These are phyloP conservation scores for Leptopilina drosophilae DNA, from an alignment of 2,888 invertebrate genomes.

Conservation along the genomic window DNA sequence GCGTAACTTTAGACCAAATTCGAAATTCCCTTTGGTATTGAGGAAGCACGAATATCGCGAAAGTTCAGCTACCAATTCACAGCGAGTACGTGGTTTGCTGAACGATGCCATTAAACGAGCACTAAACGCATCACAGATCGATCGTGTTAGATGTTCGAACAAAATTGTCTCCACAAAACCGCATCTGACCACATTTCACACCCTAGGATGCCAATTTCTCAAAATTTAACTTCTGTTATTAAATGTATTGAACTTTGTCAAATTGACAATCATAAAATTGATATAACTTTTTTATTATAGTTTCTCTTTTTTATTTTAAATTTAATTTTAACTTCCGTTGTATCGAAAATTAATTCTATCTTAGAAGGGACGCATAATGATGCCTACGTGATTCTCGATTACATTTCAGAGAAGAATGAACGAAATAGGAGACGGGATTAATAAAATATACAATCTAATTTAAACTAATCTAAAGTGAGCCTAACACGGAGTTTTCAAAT, in stretches of 20 bases:
- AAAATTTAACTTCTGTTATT: not conserved
- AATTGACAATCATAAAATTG: too few species aligned
- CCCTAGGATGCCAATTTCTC: not conserved
- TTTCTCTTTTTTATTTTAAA: too few species aligned
- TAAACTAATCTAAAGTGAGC: too few species aligned
- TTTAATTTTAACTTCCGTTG: too few species aligned
- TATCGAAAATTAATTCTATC: too few species aligned
- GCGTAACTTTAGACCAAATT: slow-evolving; percentile 32
- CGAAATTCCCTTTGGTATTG: slow-evolving; percentile 39
- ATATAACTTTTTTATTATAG: too few species aligned
- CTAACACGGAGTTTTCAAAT: too few species aligned
- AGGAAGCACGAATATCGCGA: slow-evolving; percentile 26
- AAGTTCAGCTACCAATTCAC: slow-evolving; percentile 40
- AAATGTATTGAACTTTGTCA: not conserved
- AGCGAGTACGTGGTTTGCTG: slow-evolving; percentile 36
- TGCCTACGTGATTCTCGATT: too few species aligned
- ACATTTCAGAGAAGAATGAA: too few species aligned
- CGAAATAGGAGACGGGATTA: too few species aligned
- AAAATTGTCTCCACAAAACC: slow-evolving; percentile 8
- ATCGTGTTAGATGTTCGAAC: slow-evolving; percentile 9
- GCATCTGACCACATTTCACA: not conserved
- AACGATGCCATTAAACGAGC: slow-evolving; percentile 24
- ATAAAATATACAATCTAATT: too few species aligned
- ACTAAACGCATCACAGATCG: slow-evolving; percentile 37
- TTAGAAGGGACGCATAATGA: too few species aligned